A percentile compares a stretch with the other conserved stretches of the same genome.
These are phyloP conservation scores for Sceloporus tristichus DNA, from an alignment of 2,113 vertebrate genomes.

Conservation along the genomic window DNA sequence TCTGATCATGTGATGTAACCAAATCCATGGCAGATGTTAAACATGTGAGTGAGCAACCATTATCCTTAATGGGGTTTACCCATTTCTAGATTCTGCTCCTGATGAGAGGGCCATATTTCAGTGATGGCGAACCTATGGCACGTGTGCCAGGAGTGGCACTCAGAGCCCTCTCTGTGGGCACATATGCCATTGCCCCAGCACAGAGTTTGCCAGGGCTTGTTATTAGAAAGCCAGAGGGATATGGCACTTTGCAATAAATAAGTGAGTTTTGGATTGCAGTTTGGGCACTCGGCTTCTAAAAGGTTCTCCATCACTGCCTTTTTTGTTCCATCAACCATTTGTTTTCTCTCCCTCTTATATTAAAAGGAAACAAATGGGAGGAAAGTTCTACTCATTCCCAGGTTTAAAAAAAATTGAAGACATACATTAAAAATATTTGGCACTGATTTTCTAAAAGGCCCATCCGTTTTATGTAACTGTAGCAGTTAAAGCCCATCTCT, in stretches of 20 bases:
- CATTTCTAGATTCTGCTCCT: neutral
- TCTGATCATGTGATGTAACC: neutral
- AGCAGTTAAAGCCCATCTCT: conserved; percentile 52
- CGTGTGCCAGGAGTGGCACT: too few relatives aligned
- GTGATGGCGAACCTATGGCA: too few relatives aligned
- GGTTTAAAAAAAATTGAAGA: conserved; percentile 4
- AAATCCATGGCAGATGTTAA: neutral
- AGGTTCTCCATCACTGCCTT: too few relatives aligned
- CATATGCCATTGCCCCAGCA: too few relatives aligned
- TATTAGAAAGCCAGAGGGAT: too few relatives aligned
- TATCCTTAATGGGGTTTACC: neutral
- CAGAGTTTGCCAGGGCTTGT: too few relatives aligned
- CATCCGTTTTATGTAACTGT: conserved; percentile 67
- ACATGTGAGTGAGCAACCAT: neutral
- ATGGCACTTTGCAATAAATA: too few relatives aligned
- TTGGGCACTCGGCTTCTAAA: too few relatives aligned
- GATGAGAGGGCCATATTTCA: neutral
- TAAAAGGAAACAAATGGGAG: neutral
- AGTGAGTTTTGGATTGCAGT: too few relatives aligned
- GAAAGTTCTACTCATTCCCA: neutral
- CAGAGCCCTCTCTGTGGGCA: too few relatives aligned
- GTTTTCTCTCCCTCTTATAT: neutral
- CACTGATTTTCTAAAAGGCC: conserved; percentile 52
- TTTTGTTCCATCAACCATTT: neutral
- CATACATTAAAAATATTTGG: neutral